These are phyloP conservation scores for Ameiurus melas DNA, from an alignment of 2,113 vertebrate species.

Conservation along the genomic window DNA sequence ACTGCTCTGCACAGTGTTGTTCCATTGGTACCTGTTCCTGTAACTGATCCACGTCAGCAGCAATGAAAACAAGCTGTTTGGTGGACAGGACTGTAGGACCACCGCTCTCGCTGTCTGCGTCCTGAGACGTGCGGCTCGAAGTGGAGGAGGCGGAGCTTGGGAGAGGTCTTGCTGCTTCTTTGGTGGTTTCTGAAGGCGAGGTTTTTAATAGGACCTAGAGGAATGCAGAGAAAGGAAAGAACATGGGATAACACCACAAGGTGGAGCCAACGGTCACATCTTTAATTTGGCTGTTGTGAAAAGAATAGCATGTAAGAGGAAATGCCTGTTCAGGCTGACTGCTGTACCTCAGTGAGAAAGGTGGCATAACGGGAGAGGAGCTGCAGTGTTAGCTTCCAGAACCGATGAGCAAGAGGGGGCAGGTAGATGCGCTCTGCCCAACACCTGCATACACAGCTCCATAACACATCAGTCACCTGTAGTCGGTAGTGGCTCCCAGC, in stretches of 20 bases:
- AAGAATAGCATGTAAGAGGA: not conserved
- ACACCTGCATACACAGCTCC: constrained; percentile 81
- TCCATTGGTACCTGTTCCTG: constrained; percentile 78
- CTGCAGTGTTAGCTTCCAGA: constrained; percentile 93
- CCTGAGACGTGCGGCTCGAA: constrained; percentile 70
- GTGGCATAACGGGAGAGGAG: constrained; percentile 84
- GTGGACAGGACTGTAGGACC: constrained; percentile 78
- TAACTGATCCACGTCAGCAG: constrained; percentile 85
- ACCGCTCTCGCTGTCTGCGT: constrained; percentile 73
- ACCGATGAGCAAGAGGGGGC: constrained; percentile 81
- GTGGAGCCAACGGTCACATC: not conserved
- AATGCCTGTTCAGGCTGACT: not conserved
- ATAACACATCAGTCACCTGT: constrained; percentile 82
- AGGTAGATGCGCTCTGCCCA: constrained; percentile 90
- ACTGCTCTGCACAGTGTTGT: not conserved
- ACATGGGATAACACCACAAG: not conserved
- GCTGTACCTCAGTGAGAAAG: constrained; percentile 85
- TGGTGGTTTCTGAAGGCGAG: constrained; percentile 70
- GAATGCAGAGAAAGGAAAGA: not conserved
- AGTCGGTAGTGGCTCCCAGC: constrained; percentile 82
- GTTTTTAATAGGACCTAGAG: constrained; percentile 80
- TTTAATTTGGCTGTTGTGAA: too few species aligned
- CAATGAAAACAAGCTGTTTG: constrained; percentile 79
- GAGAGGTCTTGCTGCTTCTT: constrained; percentile 76
- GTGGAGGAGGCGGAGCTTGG: constrained; percentile 81